Evolutionary conservation across 2,797 vertebrate genomes (phyloP), one percentile per base, ranked within the genome.

Genomic region (Coilia nasus): DNA sequence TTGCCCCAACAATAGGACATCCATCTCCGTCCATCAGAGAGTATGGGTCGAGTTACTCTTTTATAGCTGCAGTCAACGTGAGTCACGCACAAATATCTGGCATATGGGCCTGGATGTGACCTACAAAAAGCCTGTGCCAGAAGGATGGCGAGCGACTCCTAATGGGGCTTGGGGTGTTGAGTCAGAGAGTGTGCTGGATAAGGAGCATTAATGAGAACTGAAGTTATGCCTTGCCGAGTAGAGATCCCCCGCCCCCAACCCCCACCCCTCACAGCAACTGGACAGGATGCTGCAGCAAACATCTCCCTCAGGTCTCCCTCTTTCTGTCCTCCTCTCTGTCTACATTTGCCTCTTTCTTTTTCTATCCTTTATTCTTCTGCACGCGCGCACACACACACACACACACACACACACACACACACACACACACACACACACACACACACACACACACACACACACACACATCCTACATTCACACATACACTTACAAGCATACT

Each of bases 191-290:
- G 71, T 9, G 35, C 17, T 41, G 71, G 71, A 3, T 64, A 82
- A 82, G 67, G 15, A 67, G 28, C 9, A 41, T 67, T 87, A 86
- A 89, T 89, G 80, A 86, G 88, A 84, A 81, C 59, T 83, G 86
- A 86, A 85, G 67, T 78, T 64, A 14, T 54, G 57, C 57, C 57
- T 21, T 60, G 3, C 19, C 21, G 21, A 64, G n/a, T 64, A 25
- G n/a, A 64, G 23, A 64, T 25, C 15, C 19, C 35, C 31, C 71
- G 2, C 31, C 7, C 6, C 35, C 7, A 35, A 17, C 4, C 35
- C 28, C 28, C 12, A 15, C 28, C 31, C 14, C 9, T 54, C 50
- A 54, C 50, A 54, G 9, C 50, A 54, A 54, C 50, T 64, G 60
- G 60, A 75, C 67, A 75, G 6, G 31, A 78, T 10, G 21, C 71